Conservation (phyloP, 2,797 vertebrate species). For the Poecilia wingei region DNA sequence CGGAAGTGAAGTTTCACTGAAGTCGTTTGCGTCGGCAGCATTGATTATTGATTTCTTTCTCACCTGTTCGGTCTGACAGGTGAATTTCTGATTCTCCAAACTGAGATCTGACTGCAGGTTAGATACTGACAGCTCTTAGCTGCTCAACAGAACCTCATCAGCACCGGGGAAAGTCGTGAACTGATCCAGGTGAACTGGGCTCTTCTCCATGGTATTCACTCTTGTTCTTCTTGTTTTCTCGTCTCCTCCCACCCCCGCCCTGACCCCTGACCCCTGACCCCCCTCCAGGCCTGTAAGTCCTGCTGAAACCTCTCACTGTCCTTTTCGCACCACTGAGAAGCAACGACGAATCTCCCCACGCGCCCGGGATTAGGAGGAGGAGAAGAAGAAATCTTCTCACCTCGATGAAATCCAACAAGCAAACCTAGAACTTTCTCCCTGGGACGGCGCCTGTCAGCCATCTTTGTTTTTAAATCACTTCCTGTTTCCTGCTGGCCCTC, state of each 20-base stretch:
- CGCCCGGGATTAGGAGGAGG: slow-evolving; percentile 68
- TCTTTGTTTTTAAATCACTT: slow-evolving; percentile 15
- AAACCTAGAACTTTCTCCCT: slow-evolving; percentile 49
- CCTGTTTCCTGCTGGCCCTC: slow-evolving; percentile 34
- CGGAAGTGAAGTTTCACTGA: neutral
- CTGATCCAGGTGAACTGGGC: neutral
- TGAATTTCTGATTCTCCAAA: neutral
- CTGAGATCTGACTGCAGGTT: neutral
- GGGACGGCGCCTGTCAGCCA: slow-evolving; percentile 46
- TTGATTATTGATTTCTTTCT: neutral
- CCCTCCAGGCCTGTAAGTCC: slow-evolving; percentile 80
- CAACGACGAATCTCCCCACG: slow-evolving; percentile 73
- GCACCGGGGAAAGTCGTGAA: neutral
- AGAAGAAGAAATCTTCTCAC: slow-evolving; percentile 58
- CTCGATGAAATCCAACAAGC: slow-evolving; percentile 64
- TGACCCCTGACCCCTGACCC: neutral
- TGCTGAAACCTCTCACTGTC: slow-evolving; percentile 73
- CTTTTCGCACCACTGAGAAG: slow-evolving; percentile 78
- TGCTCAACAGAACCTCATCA: neutral
- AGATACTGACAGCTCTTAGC: neutral
- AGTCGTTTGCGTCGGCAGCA: neutral
- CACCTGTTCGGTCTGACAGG: too few relatives aligned
- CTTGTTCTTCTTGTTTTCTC: slow-evolving; percentile 8
- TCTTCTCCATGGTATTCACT: slow-evolving; percentile 47
- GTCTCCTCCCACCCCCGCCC: slow-evolving; percentile 8